Evolutionary conservation across 2,888 invertebrate genomes (phyloP), one percentile per base, ranked within the genome.

Genomic region (Bombyx huttoni): DNA sequence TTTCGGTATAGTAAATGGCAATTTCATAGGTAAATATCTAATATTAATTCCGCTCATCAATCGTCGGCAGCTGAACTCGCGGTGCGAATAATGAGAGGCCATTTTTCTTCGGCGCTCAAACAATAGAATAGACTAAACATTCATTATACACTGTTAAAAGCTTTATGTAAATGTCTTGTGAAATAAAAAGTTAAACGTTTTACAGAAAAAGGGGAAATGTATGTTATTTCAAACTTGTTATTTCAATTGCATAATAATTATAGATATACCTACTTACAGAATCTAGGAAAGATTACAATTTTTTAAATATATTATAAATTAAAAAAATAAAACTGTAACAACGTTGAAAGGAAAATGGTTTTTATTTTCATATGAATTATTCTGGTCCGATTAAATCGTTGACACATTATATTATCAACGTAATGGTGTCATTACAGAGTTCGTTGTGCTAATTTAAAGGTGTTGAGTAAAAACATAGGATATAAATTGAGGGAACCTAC

Each of bases 121-220:
- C 70, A 68, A 65, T 64, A 52, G 62, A 60, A 59, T 64, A 78
- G 75, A 74, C 75, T 75, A 76, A 77, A 77, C 75, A 76, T 62
- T 62, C 61, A 64, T 68, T 68, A 57, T 51, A 55, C 52, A 55
- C 55, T 56, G 58, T 54, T 57, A 59, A 58, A 60, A 58, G 59
- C 59, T 63, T 65, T 60, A 60, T 56, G 47, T 48, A 47, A 35
- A 10, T n/a, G 48, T 45, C 10, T 45, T 49, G 14, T 40, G 49
- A 40, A 9, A 49, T 49, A 40, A 49, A 49, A 49, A 24, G 7
- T 24, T 14, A 46, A 40, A 46, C 8, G 35, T 13, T 45, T 49
- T 45, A 45, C n/a, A 14, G 24, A 45, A 49, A 40, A 40, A 7
- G 24, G 24, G 5, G 2, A 24, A 24, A 24, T 24, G 24, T 24